phyloP scores from a whole-genome alignment of 2,888 invertebrate genomes.

The Campoplex capitator region DNA sequence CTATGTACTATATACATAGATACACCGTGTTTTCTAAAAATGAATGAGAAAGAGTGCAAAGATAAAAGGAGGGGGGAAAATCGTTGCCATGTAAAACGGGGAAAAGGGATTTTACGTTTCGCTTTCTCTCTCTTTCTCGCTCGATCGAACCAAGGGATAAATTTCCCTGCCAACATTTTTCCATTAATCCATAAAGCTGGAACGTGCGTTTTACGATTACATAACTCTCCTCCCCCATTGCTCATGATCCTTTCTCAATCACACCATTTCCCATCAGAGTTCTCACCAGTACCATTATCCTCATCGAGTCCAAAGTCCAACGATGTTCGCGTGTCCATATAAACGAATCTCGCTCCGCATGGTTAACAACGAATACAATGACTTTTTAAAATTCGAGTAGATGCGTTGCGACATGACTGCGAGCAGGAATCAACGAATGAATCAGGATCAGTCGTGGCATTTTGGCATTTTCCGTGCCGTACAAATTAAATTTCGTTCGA shows the following conservation, averaged over 20 bases:
- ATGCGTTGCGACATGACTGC: too few relatives aligned
- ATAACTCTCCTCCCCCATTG: slow-evolving; percentile 4
- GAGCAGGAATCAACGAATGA: too few relatives aligned
- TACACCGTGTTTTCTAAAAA: not conserved
- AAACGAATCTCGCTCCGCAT: not conserved
- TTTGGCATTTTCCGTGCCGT: too few relatives aligned
- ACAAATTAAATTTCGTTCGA: too few relatives aligned
- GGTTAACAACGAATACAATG: too few relatives aligned
- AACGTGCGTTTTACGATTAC: slow-evolving; percentile 66
- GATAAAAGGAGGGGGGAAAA: not conserved
- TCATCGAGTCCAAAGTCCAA: not conserved
- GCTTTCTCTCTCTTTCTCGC: not conserved
- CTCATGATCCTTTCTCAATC: slow-evolving; percentile 34
- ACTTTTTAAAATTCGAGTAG: too few relatives aligned
- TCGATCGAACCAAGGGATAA: not conserved
- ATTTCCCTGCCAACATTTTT: slow-evolving; percentile 49
- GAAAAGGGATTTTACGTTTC: slow-evolving; percentile 1
- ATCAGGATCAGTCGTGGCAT: too few relatives aligned
- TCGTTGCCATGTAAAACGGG: slow-evolving; percentile 5
- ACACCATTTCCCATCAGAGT: slow-evolving; percentile 68
- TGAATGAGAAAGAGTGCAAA: slow-evolving; percentile 1
- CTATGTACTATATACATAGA: not conserved
- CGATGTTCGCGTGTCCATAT: not conserved
- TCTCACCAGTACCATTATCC: slow-evolving; percentile 38
- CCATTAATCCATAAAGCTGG: slow-evolving; percentile 62